Base-by-base conservation (phyloP, 2,888 invertebrate species). In the Monopis laevigella region DNA sequence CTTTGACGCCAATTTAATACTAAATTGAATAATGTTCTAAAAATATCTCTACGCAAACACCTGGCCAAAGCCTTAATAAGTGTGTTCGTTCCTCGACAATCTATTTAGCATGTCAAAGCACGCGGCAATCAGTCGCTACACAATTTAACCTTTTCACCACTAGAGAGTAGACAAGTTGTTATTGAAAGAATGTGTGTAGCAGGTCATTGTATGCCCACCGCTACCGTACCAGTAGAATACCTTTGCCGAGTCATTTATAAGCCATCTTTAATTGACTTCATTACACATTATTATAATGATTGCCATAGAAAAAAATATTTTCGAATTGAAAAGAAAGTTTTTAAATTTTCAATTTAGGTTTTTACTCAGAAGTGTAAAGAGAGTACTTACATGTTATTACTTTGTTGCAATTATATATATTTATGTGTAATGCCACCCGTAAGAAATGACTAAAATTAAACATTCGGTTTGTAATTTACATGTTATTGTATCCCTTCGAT, bases 1-100 rank as follows among this genome's bases (percentile, higher is more conserved):
- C 39, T 48, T 58, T 54, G 54, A 59, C 45, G 51, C 50, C 51
- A 53, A 56, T 54, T 57, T 53, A 55, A 19, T 38, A 7, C 12
- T 27, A 27, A 13, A 3, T 5, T 10, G 26, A 39, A 24, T 10
- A 21, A n/a, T 10, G 36, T 11, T 4, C 21, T 12, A 21, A 21
- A 24, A 36, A 21, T 21, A 11, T 5, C 12, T 10, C 12, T 10
- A 2, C 11, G 17, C 17, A 11, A 21, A 36, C 36, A 36, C 2
- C 7, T 36, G 8, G n/a, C 19, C 21, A 12, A 4, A 36, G 17
- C 21, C 18, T 21, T 34, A 36, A 21, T 36, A 36, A 36, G 21
- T 21, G 21, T 21, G 21, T 7, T 36, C 36, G 21, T 21, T 19
- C 32, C 19, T n/a, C 12, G 17, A 10, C n/a, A 21, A 19, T 36